Conservation (phyloP, 2,888 invertebrate species). For the Tortricodes alternella region DNA sequence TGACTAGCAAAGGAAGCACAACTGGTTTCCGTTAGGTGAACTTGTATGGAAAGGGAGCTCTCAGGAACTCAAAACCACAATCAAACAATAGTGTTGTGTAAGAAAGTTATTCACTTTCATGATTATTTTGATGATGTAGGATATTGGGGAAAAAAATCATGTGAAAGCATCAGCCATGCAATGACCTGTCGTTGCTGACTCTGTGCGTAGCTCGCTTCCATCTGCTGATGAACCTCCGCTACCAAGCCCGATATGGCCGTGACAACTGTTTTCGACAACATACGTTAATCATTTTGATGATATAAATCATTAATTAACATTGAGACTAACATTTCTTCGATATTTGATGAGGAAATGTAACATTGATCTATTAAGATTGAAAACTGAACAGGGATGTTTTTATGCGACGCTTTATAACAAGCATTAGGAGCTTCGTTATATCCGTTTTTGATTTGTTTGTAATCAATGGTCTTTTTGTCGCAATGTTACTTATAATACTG, state of each 20-base stretch:
- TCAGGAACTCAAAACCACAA: too few relatives aligned
- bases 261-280: constrained; percentile 84
- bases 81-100: too few relatives aligned
- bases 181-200: constrained; percentile 79
- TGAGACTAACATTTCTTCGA: neutral
- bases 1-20: too few relatives aligned
- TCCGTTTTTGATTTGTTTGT: too few relatives aligned
- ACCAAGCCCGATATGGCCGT: constrained; percentile 91
- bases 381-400: neutral
- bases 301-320: neutral
- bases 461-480: too few relatives aligned
- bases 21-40: too few relatives aligned
- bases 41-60: too few relatives aligned
- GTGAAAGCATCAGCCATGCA: constrained; percentile 54
- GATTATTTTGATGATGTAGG: neutral
- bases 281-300: constrained; percentile 11
- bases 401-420: neutral
- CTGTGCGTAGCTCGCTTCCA: constrained; percentile 82
- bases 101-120: neutral
- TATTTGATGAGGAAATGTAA: too few relatives aligned
- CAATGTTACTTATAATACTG: too few relatives aligned
- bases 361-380: too few relatives aligned
- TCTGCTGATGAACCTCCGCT: constrained; percentile 90
- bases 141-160: neutral
- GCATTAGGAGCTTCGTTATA: neutral